Percentiles rank a stretch among this genome's conserved stretches.
These are phyloP conservation scores for Alaudala cheleensis DNA, from an alignment of 2,113 vertebrate species.

Conservation along the genomic window DNA sequence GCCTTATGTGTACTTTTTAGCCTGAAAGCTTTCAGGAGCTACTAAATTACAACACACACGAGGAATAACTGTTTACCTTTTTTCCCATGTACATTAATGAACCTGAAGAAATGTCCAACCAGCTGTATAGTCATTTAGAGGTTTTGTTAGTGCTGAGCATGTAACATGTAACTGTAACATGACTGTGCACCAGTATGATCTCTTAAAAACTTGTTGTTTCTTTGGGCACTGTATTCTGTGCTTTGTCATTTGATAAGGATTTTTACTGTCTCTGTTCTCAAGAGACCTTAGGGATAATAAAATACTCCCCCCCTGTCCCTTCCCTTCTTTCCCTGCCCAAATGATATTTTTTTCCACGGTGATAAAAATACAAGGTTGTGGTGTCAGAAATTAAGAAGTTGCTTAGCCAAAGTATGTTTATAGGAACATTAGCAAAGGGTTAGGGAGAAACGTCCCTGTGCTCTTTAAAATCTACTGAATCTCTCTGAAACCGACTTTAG, in stretches of 20 bases:
- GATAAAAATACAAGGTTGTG: not conserved
- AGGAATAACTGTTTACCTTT: not conserved
- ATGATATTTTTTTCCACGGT: not conserved
- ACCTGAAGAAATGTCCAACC: not conserved
- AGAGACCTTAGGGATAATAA: not conserved
- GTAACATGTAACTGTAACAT: not conserved
- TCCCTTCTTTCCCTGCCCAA: fast-evolving
- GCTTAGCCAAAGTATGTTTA: not conserved
- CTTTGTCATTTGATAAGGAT: not conserved
- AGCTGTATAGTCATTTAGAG: not conserved
- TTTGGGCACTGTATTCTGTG: not conserved
- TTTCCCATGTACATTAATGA: not conserved
- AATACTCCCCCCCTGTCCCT: fast-evolving
- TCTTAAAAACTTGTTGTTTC: not conserved
- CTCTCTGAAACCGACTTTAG: not conserved
- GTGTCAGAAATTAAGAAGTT: not conserved
- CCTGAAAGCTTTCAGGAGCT: not conserved
- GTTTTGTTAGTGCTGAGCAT: not conserved
- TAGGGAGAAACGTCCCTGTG: not conserved
- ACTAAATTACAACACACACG: not conserved
- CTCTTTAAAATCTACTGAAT: not conserved
- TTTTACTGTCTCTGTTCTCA: not conserved
- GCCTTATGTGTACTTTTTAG: not conserved
- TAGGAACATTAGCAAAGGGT: not conserved
- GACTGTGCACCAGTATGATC: not conserved